phyloP scores from a whole-genome alignment of 1,140 invertebrate species.

The Gyrodactylus salaris region DNA sequence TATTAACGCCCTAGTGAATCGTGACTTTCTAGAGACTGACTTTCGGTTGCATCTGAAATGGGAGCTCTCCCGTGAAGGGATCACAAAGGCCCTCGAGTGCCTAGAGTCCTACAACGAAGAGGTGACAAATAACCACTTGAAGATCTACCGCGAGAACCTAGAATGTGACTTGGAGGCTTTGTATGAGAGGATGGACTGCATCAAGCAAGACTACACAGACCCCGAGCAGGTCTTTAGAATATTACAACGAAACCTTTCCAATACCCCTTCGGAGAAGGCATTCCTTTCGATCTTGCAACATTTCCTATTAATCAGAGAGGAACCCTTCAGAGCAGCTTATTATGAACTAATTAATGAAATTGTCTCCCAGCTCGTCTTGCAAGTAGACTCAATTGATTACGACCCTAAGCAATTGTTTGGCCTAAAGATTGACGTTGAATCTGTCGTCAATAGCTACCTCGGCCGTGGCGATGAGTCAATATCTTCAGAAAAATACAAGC shows the following conservation, averaged over 20 bases:
- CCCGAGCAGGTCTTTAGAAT: background rate
- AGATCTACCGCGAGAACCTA: background rate
- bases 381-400: background rate
- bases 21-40: background rate
- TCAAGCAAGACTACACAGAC: background rate
- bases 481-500: background rate
- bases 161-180: background rate
- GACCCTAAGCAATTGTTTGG: background rate
- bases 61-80: background rate
- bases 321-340: background rate
- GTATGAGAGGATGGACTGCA: background rate
- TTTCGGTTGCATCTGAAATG: background rate
- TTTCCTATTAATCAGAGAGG: background rate
- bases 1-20: conserved; percentile 1
- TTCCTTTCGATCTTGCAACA: background rate
- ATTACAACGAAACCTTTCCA: background rate
- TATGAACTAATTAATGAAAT: conserved; percentile 1
- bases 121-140: background rate
- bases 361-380: background rate
- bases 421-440: background rate
- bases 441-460: background rate
- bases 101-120: background rate
- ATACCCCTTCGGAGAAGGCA: background rate
- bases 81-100: background rate
- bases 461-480: background rate